Evolutionary conservation across 2,113 vertebrate genomes (phyloP).

Genomic region (Cyanoderma ruficeps): DNA sequence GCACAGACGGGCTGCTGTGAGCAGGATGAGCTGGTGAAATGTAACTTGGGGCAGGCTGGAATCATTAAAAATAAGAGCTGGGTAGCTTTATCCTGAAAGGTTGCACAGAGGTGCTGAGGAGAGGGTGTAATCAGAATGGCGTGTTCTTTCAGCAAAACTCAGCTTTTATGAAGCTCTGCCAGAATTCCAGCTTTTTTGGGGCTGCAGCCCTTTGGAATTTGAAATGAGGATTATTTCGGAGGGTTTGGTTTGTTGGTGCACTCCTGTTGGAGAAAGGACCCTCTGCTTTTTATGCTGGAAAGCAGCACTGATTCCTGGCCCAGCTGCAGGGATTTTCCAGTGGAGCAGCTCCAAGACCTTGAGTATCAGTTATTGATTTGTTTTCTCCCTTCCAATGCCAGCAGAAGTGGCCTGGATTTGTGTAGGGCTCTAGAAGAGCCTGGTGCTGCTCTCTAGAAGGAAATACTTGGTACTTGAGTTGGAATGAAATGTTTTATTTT

Average conservation of each 20-base stretch:
- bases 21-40: background rate
- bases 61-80: background rate
- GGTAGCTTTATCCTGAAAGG: background rate
- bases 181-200: background rate
- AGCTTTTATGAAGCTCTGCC: background rate
- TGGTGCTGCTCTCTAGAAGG: background rate
- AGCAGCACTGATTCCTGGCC: background rate
- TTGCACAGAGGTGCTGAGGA: background rate
- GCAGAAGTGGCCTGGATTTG: background rate
- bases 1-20: accelerated
- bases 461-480: background rate
- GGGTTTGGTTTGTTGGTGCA: background rate
- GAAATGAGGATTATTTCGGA: background rate
- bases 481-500: background rate
- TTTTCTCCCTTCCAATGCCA: background rate
- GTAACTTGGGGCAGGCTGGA: background rate
- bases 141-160: background rate
- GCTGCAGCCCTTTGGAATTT: background rate
- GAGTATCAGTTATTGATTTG: background rate
- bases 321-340: background rate
- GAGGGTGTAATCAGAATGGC: accelerated
- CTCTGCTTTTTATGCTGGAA: background rate
- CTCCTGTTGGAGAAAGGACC: background rate
- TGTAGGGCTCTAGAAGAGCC: background rate
- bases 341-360: background rate